phyloP scores from a whole-genome alignment of 2,797 vertebrate species.

The Cyprinella venusta region DNA sequence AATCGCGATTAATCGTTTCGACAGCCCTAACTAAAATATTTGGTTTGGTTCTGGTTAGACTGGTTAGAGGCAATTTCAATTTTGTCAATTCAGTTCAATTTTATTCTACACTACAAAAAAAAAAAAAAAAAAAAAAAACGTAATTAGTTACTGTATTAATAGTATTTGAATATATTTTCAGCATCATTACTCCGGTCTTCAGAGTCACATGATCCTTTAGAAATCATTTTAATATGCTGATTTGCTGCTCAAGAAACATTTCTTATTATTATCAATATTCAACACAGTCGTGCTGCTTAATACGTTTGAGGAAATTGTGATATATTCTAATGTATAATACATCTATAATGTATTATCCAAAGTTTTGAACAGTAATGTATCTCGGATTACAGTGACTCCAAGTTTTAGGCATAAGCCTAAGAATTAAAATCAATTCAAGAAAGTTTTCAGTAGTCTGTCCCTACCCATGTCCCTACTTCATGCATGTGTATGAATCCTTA shows the following conservation, averaged over 20 bases:
- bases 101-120: no score
- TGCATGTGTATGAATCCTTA: conserved; percentile 5
- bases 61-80: neutral
- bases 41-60: neutral
- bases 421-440: neutral
- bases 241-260: neutral
- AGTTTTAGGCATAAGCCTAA: neutral
- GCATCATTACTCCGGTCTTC: no score
- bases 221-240: neutral
- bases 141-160: no score
- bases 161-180: neutral
- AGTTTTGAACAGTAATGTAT: neutral
- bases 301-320: no score
- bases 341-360: neutral
- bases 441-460: neutral
- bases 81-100: no score
- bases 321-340: neutral
- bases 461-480: neutral
- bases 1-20: no score
- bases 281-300: neutral
- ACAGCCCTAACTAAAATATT: no score
- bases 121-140: no score
- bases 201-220: neutral
- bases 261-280: neutral
- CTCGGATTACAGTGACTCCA: neutral